phyloP scores from a whole-genome alignment of 2,888 invertebrate species.

The Drosophila affinis region DNA sequence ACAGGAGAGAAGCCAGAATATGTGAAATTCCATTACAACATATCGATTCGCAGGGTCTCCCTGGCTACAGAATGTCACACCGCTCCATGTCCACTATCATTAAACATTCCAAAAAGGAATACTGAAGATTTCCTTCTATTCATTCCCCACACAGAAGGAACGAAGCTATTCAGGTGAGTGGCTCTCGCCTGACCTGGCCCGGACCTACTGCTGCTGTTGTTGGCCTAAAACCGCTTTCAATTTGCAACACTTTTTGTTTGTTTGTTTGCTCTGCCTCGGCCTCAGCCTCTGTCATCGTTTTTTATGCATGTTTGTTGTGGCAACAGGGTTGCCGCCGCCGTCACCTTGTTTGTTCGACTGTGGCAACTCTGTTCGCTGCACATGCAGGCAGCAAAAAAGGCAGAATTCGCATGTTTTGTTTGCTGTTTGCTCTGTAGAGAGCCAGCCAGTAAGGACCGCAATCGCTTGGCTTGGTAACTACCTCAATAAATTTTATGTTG shows the following conservation, averaged over 20 bases:
- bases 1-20: not conserved
- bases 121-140: not conserved
- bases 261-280: conserved; percentile 11
- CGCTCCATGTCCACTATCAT: not conserved
- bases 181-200: not conserved
- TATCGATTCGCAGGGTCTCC: not conserved
- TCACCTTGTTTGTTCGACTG: conserved; percentile 29
- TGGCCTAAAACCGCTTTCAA: conserved; percentile 44
- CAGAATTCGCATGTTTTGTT: conserved; percentile 24
- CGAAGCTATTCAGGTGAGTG: conserved; percentile 25
- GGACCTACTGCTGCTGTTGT: not conserved
- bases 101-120: conserved; percentile 17
- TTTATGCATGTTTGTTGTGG: conserved; percentile 69
- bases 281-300: conserved; percentile 48
- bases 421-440: conserved; percentile 28
- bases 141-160: not conserved
- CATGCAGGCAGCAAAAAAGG: conserved; percentile 3
- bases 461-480: conserved; percentile 57
- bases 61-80: not conserved
- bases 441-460: conserved; percentile 9
- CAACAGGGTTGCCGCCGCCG: conserved; percentile 47
- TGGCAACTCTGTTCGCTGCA: conserved; percentile 31
- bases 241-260: conserved; percentile 45
- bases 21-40: not conserved
- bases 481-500: conserved; percentile 80